Base-by-base conservation (phyloP, 2,888 invertebrate genomes). In the Embidobia sp. region DNA sequence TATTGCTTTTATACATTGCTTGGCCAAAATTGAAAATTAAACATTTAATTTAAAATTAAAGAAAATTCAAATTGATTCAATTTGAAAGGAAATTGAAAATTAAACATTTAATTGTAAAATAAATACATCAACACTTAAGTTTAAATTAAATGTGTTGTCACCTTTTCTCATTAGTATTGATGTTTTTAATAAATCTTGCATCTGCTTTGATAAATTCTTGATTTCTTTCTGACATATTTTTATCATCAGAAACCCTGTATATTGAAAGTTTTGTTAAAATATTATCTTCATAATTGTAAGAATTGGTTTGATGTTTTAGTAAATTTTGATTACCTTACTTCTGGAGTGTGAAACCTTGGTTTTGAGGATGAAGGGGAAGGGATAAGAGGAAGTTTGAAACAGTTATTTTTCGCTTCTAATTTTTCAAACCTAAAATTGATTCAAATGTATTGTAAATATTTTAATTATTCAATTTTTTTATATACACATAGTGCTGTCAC, bases 341-440 rank as follows among this genome's bases (percentile, higher is more conserved):
- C 35, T n/a, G 59, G 46, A 33, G 5, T 29, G 19, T 46, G 31
- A 18, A 15, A 11, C 29, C 59, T 42, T 22, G 18, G 7, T 59
- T 33, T 59, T 44, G 44, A 42, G 46, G 59, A 46, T 29, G 33
- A 59, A 33, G 13, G 37, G 44, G 46, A 5, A 35, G 46, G 33
- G 10, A 15, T 59, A 33, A 46, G 18, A 10, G 59, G 33, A 46
- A 15, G 33, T 29, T 44, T 44, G 5, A 31, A 10, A 11, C 3
- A 0, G 22, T 22, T 40, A 19, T 46, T 46, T 46, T 29, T 11
- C 1, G 10, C 29, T 19, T 33, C 22, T 33, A 46, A 7, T n/a
- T 29, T 59, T 31, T 44, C 10, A 22, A 7, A 46, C 46, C 59
- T 59, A 59, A 59, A 59, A 59, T 55, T 10, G 10, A 29, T 40